These are phyloP conservation scores for Nerophis lumbriciformis DNA, from an alignment of 2,113 vertebrate genomes.

Conservation along the genomic window DNA sequence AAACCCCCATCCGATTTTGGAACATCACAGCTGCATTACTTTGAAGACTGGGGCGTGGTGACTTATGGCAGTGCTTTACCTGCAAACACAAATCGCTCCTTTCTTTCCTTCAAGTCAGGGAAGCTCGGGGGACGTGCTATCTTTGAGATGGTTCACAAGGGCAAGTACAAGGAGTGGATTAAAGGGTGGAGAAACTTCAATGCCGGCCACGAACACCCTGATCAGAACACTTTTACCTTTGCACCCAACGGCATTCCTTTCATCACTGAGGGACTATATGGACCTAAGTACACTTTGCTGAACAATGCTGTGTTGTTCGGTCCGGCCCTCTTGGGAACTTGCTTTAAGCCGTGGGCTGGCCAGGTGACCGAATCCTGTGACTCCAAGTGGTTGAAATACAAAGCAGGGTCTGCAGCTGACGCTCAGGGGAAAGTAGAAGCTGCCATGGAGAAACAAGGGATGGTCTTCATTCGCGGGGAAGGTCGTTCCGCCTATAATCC, in stretches of 20 bases:
- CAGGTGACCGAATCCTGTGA: conserved; percentile 94
- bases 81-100: conserved; percentile 80
- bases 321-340: conserved; percentile 76
- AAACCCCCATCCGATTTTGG: conserved; percentile 85
- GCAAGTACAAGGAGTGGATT: conserved; percentile 94
- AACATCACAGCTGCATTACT: conserved; percentile 82
- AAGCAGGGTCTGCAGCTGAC: conserved; percentile 82
- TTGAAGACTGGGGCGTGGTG: conserved; percentile 98
- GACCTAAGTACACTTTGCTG: conserved; percentile 91
- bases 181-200: conserved; percentile 97
- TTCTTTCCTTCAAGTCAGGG: conserved; percentile 97
- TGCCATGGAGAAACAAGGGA: conserved; percentile 74
- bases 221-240: conserved; percentile 97
- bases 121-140: conserved; percentile 96
- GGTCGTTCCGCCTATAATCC: conserved; percentile 82
- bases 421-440: conserved; percentile 83
- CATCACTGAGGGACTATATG: conserved; percentile 94
- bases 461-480: conserved; percentile 93
- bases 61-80: conserved; percentile 88
- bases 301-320: conserved; percentile 92
- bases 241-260: conserved; percentile 91
- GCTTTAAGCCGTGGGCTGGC: conserved; percentile 92
- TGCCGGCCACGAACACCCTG: conserved; percentile 93
- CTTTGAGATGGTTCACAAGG: conserved; percentile 91
- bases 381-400: conserved; percentile 97